Conservation (phyloP, 2,113 vertebrate species). For the Elaphurus davidianus region DNA sequence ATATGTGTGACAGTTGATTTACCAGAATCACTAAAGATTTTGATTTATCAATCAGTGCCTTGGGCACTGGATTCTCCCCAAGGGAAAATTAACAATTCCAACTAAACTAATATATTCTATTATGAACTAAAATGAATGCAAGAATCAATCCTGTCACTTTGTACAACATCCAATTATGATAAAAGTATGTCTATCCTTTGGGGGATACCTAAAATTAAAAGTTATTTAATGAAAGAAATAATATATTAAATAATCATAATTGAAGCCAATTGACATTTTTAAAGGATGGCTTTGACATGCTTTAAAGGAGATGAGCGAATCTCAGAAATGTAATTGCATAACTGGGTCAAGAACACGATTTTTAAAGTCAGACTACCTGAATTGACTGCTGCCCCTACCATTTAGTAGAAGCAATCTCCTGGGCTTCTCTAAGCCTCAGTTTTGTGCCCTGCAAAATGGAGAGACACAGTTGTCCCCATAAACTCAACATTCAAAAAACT, state of each 20-base stretch:
- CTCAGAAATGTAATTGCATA: background rate
- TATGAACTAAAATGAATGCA: slow-evolving; percentile 80
- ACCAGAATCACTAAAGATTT: slow-evolving; percentile 96
- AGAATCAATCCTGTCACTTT: slow-evolving; percentile 80
- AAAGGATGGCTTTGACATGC: slow-evolving; percentile 72
- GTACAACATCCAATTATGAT: slow-evolving; percentile 70
- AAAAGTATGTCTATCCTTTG: slow-evolving; percentile 67
- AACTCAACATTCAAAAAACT: background rate
- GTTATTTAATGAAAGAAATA: slow-evolving; percentile 78
- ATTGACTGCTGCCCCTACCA: background rate
- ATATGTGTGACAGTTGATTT: slow-evolving; percentile 94
- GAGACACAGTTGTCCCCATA: background rate
- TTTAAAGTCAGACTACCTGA: background rate
- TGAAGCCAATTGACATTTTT: slow-evolving; percentile 76
- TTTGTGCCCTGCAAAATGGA: slow-evolving; percentile 14
- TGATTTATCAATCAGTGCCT: slow-evolving; percentile 97
- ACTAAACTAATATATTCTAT: slow-evolving; percentile 86
- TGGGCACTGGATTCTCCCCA: slow-evolving; percentile 86
- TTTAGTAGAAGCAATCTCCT: background rate
- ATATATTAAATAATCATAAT: slow-evolving; percentile 77
- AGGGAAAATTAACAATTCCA: slow-evolving; percentile 89
- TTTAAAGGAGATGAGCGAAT: slow-evolving; percentile 71
- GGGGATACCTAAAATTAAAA: slow-evolving; percentile 76
- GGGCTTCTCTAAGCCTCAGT: background rate
- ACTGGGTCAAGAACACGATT: background rate